phyloP scores from a whole-genome alignment of 2,888 invertebrate genomes.

The Anthophora plumipes region DNA sequence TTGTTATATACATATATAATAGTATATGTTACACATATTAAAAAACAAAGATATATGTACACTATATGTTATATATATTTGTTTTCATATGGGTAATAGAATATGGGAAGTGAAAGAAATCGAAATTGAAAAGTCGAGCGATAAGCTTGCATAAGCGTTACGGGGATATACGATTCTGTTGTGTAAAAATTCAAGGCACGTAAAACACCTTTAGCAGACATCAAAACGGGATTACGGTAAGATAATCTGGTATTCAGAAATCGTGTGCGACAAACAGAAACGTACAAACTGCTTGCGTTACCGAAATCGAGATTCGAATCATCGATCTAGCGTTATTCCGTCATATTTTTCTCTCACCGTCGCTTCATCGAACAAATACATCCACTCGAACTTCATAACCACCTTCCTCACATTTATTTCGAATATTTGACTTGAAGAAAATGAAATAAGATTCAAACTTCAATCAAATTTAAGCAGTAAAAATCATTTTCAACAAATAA shows the following conservation, averaged over 20 bases:
- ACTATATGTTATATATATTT: neutral
- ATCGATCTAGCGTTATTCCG: neutral
- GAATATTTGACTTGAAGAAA: too few species aligned
- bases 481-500: too few species aligned
- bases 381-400: neutral
- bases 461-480: too few species aligned
- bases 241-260: conserved; percentile 13
- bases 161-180: neutral
- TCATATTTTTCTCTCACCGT: neutral
- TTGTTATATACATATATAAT: too few species aligned
- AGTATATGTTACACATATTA: too few species aligned
- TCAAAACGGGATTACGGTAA: neutral
- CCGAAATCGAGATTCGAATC: neutral
- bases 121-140: neutral
- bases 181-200: conserved; percentile 1
- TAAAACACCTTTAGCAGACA: neutral
- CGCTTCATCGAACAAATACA: neutral
- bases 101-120: neutral
- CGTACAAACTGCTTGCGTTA: neutral
- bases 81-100: too few species aligned
- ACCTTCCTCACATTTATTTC: too few species aligned
- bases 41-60: too few species aligned
- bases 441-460: too few species aligned
- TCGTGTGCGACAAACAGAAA: neutral
- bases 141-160: neutral